Evolutionary conservation across 2,888 invertebrate genomes (phyloP), one percentile per base, ranked within the genome.

Genomic region (Diplolepis rosae): DNA sequence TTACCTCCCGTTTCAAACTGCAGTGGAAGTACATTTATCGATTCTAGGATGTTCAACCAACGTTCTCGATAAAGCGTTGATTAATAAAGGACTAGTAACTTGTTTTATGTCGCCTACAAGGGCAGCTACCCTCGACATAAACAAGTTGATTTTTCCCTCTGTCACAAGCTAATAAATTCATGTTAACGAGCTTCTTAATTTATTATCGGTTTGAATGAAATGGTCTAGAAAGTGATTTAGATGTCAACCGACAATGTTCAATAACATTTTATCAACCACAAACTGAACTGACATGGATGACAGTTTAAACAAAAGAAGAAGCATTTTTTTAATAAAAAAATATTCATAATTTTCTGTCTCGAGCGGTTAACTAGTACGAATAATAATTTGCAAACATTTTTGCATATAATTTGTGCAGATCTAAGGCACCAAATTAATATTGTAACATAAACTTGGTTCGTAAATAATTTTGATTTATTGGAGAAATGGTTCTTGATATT

Each of bases 171-270:
- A 54, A 70, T 48, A 18, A 18, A 18, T 18, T 68, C 68, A 71
- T 45, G 48, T 56, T 75, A 75, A 79, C 73, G 71, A 74, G 70
- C 50, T 18, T 68, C 69, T 75, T 72, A 73, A 76, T 77, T 70
- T 69, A 69, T 79, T 74, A 74, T 75, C 70, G 65, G 69, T 45
- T 39, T 56, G 32, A 52, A 24, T 52, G 32, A 56, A 24, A 68
- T 68, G 27, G 51, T 28, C n/a, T n/a, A 35, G 22, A 11, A 4
- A 9, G 9, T 48, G 7, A 9, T 18, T 48, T 22, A 1, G 3
- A 22, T 48, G 3, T 48, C 22, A 1, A 48, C 7, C 7, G 11
- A 48, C 9, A 1, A 4, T 18, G 18, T 18, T 18, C 4, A 15
- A 48, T 48, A 18, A 18, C 3, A 22, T 22, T 1, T 3, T 22